Base-by-base conservation (phyloP, 1,140 invertebrate genomes). In the Solenopsis invicta region DNA sequence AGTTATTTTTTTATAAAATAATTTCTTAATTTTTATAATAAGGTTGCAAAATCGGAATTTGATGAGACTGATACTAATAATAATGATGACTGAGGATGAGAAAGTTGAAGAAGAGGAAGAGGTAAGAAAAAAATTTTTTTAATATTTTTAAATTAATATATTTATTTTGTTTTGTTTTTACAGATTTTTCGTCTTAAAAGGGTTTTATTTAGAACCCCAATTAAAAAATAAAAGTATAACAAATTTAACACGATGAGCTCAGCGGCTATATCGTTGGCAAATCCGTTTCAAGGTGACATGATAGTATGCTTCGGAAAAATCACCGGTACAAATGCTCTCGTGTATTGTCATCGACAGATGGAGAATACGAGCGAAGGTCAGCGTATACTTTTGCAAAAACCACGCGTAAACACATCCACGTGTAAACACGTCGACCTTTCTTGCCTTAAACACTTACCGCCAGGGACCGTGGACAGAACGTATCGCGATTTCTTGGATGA, bases 241-340 rank as follows among this genome's bases (percentile, higher is more conserved):
- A n/a, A n/a, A n/a, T n/a, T n/a, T n/a, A n/a, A n/a, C 10, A 96
- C 97, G 9, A 94, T 97, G 1, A 98, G 99, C 6, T 98, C 98
- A 24, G 98, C 98, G 41, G 93, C 96, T 6, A 96, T 98, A 71
- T 97, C 97, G 8, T 94, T 99, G 29, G 91, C 97, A 5, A 96
- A 98, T 96, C 98, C 98, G 0, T 94, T 91, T 87, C 93, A 97
- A 74, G 97, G 96, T n/a, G 99, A 99, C 94, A 98, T 99, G 98
- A 98, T 99, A 91, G 98, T 98, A 54, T 98, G 98, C 89, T 96
- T 99, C 78, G 98, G 98, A 5, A 99, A 99, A 96, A 98, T 98
- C 0, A 98, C 98, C 4, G 98, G 98, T 1, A 94, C 96, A 88
- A 90, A 91, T 54, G 97, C 98, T 10, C 95, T 99, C 0, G 94